Conservation (phyloP, 35 echinoderm and acorn worm genomes). For the Lytechinus variegatus region DNA sequence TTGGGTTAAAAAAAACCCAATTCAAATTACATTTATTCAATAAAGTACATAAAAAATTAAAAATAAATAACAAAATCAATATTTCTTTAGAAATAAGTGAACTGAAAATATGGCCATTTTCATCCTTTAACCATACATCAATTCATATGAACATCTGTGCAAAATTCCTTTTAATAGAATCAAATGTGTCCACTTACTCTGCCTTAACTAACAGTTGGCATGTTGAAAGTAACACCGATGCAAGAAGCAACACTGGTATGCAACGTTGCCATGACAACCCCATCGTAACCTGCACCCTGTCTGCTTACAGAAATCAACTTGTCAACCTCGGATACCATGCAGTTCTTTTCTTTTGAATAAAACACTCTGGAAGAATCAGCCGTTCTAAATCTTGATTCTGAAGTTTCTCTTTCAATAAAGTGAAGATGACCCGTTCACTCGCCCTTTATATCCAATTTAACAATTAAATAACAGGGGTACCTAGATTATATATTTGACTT, state of each 20-base stretch:
- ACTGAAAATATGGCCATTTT: background rate
- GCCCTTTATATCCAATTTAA: background rate
- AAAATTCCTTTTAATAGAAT: background rate
- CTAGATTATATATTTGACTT: background rate
- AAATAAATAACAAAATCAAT: too few species aligned
- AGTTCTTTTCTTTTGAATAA: background rate
- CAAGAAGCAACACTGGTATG: background rate
- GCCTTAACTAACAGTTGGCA: background rate
- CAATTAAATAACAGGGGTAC: background rate
- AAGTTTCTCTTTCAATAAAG: background rate
- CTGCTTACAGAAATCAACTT: background rate
- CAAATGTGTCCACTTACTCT: constrained; percentile 37
- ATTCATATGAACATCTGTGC: too few species aligned
- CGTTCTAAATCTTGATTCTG: background rate
- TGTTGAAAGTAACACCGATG: background rate
- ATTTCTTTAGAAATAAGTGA: background rate
- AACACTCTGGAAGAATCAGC: background rate
- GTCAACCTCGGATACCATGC: background rate
- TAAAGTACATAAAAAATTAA: too few species aligned
- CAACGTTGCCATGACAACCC: background rate
- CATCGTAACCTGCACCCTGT: background rate
- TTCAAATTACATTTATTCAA: too few species aligned
- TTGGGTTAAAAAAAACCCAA: too few species aligned
- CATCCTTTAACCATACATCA: background rate
- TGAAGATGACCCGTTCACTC: background rate